Base-by-base conservation (phyloP, 2,113 vertebrate genomes). In the Cyanoderma ruficeps region DNA sequence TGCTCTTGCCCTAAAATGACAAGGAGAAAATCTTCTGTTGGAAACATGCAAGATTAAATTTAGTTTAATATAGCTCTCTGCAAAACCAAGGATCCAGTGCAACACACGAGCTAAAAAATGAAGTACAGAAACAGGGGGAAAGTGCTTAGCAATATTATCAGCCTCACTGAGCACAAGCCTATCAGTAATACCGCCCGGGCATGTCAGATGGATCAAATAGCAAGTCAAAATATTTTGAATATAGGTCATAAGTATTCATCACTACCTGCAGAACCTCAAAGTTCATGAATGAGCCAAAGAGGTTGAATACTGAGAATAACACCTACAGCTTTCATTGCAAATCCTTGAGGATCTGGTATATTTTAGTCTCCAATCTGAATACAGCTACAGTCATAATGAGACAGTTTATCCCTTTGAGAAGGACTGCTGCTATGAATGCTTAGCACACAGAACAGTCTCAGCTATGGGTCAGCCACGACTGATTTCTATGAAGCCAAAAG, bases 81-180 rank as follows among this genome's bases (percentile, higher is more conserved):
- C 6, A 82, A 83, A 79, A 37, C 10, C n/a, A 70, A 47, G 24
- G 15, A 49, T 13, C 9, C 13, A 39, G 21, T 15, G 30, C 19
- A 72, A 53, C 19, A 9, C 6, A 7, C 14, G 18, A 67, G 23
- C 14, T 77, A 37, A 57, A 77, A 70, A 30, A 3, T n/a, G 3
- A 24, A 44, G 3, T 41, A 7, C 4, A 31, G 20, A 52, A 37
- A 31, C 0, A 42, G 2, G 41, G 9, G 0, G 23, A 31, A 82
- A 85, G 21, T 55, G 15, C 8, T 84, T 72, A 53, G 19, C 28
- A 56, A 23, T 47, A 20, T 49, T 55, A 28, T 1, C 67, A 6
- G 13, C 17, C 22, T 76, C 7, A 39, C 19, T 87, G n/a, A 53
- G 4, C 22, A 31, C 0, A 19, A 56, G 13, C 27, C 30, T 23